Base-by-base conservation (phyloP, 2,888 invertebrate genomes). In the Mimas tiliae region DNA sequence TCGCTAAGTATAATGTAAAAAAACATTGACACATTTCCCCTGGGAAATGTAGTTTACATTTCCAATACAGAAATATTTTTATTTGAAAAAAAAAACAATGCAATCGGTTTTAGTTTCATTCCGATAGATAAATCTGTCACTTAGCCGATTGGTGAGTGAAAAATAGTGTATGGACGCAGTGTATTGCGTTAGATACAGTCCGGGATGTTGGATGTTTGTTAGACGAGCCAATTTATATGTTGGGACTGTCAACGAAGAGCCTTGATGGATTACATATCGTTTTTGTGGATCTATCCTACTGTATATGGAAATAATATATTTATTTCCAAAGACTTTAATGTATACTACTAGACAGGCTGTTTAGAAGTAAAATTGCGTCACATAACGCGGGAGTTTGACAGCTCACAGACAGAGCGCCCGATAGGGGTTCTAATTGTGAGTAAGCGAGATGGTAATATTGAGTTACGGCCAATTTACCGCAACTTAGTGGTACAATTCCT, bases 91-190 rank as follows among this genome's bases (percentile, higher is more conserved):
- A 58, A 42, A 58, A 0, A 42, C 58, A 58, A 58, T 58, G 58
- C 58, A 58, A 42, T 58, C 42, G 58, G 58, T 58, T 42, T 58
- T 38, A 58, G 58, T 58, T 58, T 42, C 58, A 58, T 16, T 16
- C 42, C 12, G 19, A 58, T 58, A 58, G 42, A 58, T 58, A 42
- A 42, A 58, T 58, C 58, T 42, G 38, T 58, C 58, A 58, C 58
- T 58, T 58, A 58, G 58, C 58, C 58, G 58, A 58, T 58, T 58
- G 58, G 58, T 4, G 11, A 42, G 12, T 58, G 58, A 58, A 42
- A 52, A 42, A 42, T 38, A 19, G 11, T 58, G 38, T 11, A 16
- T 42, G 19, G 1, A 58, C n/a, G 38, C 27, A 53, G n/a, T 34
- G 19, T 19, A 19, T 12, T 58, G 42, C 6, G 6, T 58, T 58